phyloP scores from a whole-genome alignment of 2,888 invertebrate genomes.

The Cheilosia variabilis region DNA sequence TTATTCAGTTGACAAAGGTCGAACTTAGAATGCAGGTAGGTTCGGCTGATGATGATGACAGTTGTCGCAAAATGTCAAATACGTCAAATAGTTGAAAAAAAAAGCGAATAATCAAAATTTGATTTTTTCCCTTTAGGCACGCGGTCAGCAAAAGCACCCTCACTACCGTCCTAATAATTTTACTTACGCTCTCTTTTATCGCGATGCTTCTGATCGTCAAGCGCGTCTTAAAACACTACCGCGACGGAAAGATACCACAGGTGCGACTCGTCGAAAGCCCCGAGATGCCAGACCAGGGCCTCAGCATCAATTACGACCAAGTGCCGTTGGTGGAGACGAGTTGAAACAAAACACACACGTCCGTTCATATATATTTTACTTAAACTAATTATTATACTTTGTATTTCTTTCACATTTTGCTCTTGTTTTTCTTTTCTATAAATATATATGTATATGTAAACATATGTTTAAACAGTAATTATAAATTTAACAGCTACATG shows the following conservation, averaged over 20 bases:
- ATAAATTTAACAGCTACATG: slow-evolving; percentile 65
- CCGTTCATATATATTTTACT: slow-evolving; percentile 14
- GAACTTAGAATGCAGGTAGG: too few species aligned
- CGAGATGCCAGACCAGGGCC: slow-evolving; percentile 73
- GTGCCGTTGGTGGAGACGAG: slow-evolving; percentile 52
- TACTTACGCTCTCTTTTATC: slow-evolving; percentile 77
- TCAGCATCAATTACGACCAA: slow-evolving; percentile 45
- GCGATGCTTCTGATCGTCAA: slow-evolving; percentile 78
- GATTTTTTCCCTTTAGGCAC: slow-evolving; percentile 59
- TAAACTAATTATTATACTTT: slow-evolving; percentile 56
- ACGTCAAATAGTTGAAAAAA: too few species aligned
- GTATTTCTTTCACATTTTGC: slow-evolving; percentile 59
- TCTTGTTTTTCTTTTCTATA: slow-evolving; percentile 52
- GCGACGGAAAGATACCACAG: slow-evolving; percentile 78
- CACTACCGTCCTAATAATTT: slow-evolving; percentile 77
- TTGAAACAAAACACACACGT: slow-evolving; percentile 25
- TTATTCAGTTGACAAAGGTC: too few species aligned
- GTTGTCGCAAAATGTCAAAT: too few species aligned
- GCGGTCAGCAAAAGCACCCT: slow-evolving; percentile 77
- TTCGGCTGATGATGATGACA: too few species aligned
- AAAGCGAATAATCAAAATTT: not conserved
- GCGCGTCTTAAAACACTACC: slow-evolving; percentile 76
- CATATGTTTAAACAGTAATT: slow-evolving; percentile 53
- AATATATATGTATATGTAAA: slow-evolving; percentile 53
- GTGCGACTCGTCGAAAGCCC: slow-evolving; percentile 81